Evolutionary conservation across 2,113 vertebrate genomes (phyloP).

Genomic region (Saiga tatarica): DNA sequence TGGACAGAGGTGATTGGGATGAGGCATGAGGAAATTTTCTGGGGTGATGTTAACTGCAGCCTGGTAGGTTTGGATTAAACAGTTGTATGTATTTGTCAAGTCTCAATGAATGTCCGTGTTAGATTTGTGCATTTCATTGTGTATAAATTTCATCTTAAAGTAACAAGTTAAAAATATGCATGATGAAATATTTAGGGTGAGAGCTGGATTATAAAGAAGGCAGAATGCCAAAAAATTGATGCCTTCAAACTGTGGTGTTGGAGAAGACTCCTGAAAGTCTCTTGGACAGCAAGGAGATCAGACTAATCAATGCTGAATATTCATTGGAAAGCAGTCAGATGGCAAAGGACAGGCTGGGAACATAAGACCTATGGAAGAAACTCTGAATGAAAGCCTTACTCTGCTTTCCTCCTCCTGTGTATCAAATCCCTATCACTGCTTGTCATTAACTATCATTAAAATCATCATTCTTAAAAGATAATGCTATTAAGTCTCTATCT

Average conservation of each 20-base stretch:
- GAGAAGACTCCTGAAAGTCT: background rate
- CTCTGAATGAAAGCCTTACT: too few species aligned
- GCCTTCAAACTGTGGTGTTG: background rate
- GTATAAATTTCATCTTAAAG: background rate
- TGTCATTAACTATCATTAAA: too few species aligned
- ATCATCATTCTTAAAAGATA: too few species aligned
- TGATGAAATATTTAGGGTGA: background rate
- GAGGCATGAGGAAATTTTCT: background rate
- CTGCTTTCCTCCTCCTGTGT: too few species aligned
- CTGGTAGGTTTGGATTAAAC: background rate
- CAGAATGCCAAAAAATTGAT: background rate
- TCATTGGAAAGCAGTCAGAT: background rate
- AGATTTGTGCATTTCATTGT: background rate
- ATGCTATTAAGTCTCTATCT: too few species aligned
- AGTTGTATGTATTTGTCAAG: background rate
- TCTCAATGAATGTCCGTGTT: background rate
- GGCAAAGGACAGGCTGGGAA: too few species aligned
- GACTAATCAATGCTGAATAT: background rate
- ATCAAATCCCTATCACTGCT: too few species aligned
- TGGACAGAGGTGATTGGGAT: background rate
- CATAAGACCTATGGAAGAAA: too few species aligned
- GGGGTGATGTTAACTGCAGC: background rate
- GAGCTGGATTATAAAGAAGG: background rate
- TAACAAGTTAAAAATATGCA: background rate
- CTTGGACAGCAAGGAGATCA: background rate